Base-by-base conservation (phyloP, 2,888 invertebrate genomes). In the Onchidella celtica region DNA sequence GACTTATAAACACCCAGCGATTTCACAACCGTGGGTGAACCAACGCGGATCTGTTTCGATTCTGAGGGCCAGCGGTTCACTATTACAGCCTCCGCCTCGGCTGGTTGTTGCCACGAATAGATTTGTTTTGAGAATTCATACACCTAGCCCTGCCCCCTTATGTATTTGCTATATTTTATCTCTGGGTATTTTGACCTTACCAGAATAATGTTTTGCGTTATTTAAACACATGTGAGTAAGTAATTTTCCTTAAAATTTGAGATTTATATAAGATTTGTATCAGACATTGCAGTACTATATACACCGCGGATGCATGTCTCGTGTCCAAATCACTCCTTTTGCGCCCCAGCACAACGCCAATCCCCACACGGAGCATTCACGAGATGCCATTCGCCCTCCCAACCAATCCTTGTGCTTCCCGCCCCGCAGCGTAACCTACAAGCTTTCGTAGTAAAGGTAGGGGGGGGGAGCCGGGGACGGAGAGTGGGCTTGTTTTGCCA, bases 381-480 rank as follows among this genome's bases (percentile, higher is more conserved):
- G 80, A 84, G 84, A 88, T 88, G 86, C 88, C 86, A 73, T 76
- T 72, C 75, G 82, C 72, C 69, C 24, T 66, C 36, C 83, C 59
- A 83, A 83, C 89, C 88, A 88, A 89, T 89, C 85, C 84, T 21
- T 59, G 77, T 55, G 57, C 66, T 88, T 88, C 88, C 87, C 88
- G 87, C 89, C 83, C 47, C 55, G 47, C 36, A 21, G 17, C 57
- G 47, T 47, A 47, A 47, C 47, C 47, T 47, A 47, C 47, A 47
- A 47, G n/a, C 34, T 3, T 14, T n/a, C 11, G 34, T 38, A 32
- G n/a, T 34, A 34, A n/a, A n/a, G 55, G 55, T 4, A 47, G 47
- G 24, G 66, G 34, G 76, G 17, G 32, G 4, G 29, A 47, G 24
- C 65, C 3, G 63, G 34, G 36, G 61, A 38, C 38, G 38, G 21